phyloP scores from a whole-genome alignment of 2,797 vertebrate genomes.

The Calcarius lapponicus region DNA sequence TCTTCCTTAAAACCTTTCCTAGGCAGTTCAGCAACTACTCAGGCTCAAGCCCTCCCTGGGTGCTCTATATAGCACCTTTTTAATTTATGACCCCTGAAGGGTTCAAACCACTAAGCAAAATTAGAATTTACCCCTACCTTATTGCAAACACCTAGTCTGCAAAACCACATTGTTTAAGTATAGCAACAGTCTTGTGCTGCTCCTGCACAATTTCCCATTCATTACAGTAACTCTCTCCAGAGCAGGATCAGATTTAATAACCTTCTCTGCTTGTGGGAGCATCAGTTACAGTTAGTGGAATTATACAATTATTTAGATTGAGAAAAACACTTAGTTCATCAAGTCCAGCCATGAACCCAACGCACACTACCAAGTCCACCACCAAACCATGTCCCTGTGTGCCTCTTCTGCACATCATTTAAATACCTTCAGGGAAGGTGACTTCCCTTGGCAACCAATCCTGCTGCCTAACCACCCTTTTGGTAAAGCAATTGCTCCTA shows the following conservation, averaged over 20 bases:
- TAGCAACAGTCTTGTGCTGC: not conserved
- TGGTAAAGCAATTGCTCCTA: not conserved
- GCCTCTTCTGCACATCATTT: rapidly evolving
- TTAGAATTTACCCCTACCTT: not conserved
- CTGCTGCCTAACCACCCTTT: not conserved
- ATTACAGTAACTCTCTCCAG: not conserved
- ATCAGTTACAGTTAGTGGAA: not conserved
- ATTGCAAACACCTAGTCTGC: not conserved
- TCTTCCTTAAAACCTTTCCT: not conserved
- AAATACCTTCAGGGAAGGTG: not conserved
- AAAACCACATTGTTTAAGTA: not conserved
- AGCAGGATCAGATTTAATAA: not conserved
- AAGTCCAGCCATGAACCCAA: not conserved
- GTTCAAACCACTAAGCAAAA: not conserved
- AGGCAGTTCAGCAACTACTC: not conserved
- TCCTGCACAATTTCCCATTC: not conserved
- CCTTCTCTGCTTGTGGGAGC: not conserved
- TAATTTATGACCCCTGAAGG: not conserved
- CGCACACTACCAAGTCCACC: not conserved
- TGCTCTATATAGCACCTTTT: not conserved
- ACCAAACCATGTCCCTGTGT: not conserved
- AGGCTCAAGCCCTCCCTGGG: not conserved
- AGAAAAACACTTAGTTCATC: not conserved
- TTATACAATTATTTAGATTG: not conserved
- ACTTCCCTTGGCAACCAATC: not conserved